phyloP scores from a whole-genome alignment of 2,888 invertebrate species.

The Polymixis lichenea region DNA sequence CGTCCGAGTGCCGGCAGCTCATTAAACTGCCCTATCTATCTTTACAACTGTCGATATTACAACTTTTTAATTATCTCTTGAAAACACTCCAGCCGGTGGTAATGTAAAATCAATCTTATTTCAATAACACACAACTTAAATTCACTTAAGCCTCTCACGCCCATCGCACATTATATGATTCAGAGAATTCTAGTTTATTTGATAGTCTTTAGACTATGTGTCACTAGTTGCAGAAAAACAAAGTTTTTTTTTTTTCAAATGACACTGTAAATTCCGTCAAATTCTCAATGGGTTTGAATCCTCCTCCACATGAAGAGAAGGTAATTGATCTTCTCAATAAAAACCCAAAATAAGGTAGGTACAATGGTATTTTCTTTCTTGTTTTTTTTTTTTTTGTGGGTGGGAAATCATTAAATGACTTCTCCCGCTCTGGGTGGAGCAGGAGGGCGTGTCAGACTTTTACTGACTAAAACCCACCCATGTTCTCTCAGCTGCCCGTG shows the following conservation, averaged over 20 bases:
- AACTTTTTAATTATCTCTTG: slow-evolving; percentile 64
- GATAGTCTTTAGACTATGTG: background rate
- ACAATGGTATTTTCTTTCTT: no score
- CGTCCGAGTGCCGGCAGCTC: slow-evolving; percentile 37
- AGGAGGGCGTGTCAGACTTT: no score
- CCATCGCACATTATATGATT: background rate
- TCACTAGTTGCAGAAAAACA: background rate
- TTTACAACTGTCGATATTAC: slow-evolving; percentile 50
- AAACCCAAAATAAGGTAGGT: no score
- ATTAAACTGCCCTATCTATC: slow-evolving; percentile 64
- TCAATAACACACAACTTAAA: background rate
- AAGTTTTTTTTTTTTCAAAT: background rate
- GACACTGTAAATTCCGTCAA: background rate
- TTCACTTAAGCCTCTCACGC: background rate
- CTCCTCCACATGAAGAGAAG: background rate
- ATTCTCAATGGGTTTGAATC: background rate
- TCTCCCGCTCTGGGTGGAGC: no score
- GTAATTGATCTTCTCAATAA: background rate
- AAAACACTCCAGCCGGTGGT: slow-evolving; percentile 29
- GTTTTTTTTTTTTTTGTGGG: no score
- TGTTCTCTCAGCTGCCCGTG: no score
- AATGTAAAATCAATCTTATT: slow-evolving; percentile 18
- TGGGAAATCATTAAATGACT: no score
- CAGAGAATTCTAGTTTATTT: slow-evolving; percentile 10
- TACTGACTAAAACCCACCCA: no score